Percentiles rank a stretch among this genome's conserved stretches.
Evolutionary conservation across 2,797 vertebrate species (phyloP).

Genomic region (Chromobotia macracanthus): DNA sequence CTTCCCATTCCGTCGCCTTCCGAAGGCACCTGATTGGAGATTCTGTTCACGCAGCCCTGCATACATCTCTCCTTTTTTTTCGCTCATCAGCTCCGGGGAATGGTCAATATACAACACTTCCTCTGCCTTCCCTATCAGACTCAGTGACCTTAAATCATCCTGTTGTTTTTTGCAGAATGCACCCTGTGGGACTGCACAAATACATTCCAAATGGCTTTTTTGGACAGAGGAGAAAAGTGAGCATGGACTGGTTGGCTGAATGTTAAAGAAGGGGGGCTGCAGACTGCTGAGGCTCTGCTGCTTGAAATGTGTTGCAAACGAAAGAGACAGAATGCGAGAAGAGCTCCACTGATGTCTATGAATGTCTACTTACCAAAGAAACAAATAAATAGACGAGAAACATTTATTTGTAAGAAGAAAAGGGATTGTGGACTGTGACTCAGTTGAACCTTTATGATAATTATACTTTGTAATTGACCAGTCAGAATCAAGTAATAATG

Average conservation of each 20-base stretch:
- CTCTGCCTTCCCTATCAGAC: not conserved
- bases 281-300: not conserved
- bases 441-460: too few relatives aligned
- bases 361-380: not conserved
- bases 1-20: slow-evolving; percentile 41
- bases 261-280: slow-evolving; percentile 28
- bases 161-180: slow-evolving; percentile 24
- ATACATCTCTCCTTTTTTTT: slow-evolving; percentile 64
- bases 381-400: not conserved
- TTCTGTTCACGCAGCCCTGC: slow-evolving; percentile 75
- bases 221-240: slow-evolving; percentile 1
- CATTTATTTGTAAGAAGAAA: too few relatives aligned
- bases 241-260: not conserved
- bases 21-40: slow-evolving; percentile 73
- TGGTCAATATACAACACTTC: slow-evolving; percentile 38
- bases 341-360: not conserved
- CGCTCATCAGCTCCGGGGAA: slow-evolving; percentile 64
- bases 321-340: slow-evolving; percentile 1
- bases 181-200: slow-evolving; percentile 31
- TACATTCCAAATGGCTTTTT: slow-evolving; percentile 11
- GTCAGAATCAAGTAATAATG: too few relatives aligned
- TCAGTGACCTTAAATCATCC: not conserved
- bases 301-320: slow-evolving; percentile 1
- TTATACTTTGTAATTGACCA: too few relatives aligned
- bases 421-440: too few relatives aligned